Conservation (phyloP, 2,113 vertebrate species). For the Ptychochromis oligacanthus region DNA sequence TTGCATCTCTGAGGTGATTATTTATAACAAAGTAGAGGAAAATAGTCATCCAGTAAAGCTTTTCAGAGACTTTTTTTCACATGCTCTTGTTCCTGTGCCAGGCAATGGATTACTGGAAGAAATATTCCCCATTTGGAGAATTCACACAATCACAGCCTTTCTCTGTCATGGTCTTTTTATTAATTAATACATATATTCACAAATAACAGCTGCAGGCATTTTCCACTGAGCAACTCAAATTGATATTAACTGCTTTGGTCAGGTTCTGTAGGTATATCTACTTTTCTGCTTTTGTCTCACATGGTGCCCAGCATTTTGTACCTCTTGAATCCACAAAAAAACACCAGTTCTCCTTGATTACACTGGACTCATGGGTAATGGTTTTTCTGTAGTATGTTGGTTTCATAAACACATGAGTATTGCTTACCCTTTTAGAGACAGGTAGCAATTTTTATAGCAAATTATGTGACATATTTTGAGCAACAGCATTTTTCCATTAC, state of each 20-base stretch:
- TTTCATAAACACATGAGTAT: not conserved
- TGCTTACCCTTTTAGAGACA: not conserved
- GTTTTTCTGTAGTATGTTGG: slow-evolving; percentile 1
- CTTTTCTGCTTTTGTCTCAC: not conserved
- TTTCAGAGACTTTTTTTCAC: not conserved
- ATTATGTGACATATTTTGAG: not conserved
- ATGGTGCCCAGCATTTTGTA: not conserved
- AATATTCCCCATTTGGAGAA: not conserved
- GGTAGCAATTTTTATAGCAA: not conserved
- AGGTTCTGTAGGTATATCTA: not conserved
- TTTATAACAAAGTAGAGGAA: not conserved
- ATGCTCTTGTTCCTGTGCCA: not conserved
- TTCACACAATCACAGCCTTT: not conserved
- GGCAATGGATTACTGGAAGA: not conserved
- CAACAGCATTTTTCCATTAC: slow-evolving; percentile 5
- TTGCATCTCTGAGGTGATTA: not conserved
- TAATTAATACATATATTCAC: not conserved
- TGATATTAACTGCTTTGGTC: not conserved
- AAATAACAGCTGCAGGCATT: slow-evolving; percentile 6
- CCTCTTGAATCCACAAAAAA: slow-evolving; percentile 1
- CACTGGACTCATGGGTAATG: not conserved
- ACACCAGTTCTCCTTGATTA: not conserved
- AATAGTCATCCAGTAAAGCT: slow-evolving; percentile 2
- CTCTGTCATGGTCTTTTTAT: not conserved
- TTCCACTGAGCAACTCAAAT: not conserved